phyloP scores from a whole-genome alignment of 1,140 invertebrate genomes.

The Aleiodes sp. region DNA sequence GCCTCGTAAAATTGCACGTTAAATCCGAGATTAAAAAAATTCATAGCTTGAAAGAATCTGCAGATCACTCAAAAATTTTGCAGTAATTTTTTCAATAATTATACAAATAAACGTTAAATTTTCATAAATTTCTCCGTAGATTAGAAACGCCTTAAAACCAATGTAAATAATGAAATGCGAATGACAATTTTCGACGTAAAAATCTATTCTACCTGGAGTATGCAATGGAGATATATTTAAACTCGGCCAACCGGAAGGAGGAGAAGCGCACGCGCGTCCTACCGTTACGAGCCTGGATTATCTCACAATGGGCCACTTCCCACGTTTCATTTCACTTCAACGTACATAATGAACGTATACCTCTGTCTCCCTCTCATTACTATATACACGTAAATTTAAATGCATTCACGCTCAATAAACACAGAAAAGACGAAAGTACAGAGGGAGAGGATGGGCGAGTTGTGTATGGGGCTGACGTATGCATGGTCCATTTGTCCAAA shows the following conservation, averaged over 20 bases:
- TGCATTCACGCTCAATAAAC: constrained; percentile 32
- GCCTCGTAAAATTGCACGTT: too few relatives aligned
- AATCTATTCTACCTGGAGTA: neutral
- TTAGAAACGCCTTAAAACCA: neutral
- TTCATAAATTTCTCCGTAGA: neutral
- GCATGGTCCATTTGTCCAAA: constrained; percentile 30
- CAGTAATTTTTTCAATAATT: too few relatives aligned
- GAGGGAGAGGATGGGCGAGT: too few relatives aligned
- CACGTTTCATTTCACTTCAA: constrained; percentile 49
- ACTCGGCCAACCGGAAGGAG: constrained; percentile 52
- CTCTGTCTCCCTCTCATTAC: neutral
- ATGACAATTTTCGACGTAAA: neutral
- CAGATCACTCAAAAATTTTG: too few relatives aligned
- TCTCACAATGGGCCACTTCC: constrained; percentile 56
- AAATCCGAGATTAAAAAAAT: too few relatives aligned
- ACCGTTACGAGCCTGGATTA: constrained; percentile 55
- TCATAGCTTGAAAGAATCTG: too few relatives aligned
- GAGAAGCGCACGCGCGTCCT: constrained; percentile 48
- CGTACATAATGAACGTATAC: constrained; percentile 20
- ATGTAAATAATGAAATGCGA: neutral
- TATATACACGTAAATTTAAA: constrained; percentile 6
- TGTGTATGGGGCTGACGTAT: neutral
- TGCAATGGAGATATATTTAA: constrained; percentile 22
- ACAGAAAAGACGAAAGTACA: constrained; percentile 23
- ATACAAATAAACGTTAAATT: too few relatives aligned